Evolutionary conservation across 2,888 invertebrate species (phyloP), one percentile per base, ranked within the genome.

Genomic region (Allolobophora icterica): DNA sequence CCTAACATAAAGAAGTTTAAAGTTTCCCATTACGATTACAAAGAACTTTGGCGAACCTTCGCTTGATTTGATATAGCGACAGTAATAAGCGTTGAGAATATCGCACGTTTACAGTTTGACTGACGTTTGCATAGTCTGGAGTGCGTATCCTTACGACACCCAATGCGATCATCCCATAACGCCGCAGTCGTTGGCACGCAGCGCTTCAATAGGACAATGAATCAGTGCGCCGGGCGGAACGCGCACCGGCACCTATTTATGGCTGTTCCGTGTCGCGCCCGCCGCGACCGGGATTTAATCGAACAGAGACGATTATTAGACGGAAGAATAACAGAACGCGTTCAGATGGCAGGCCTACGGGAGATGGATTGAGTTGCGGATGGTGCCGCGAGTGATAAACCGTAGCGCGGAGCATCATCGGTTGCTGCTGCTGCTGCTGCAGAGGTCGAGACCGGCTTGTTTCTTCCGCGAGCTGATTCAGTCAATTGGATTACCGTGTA

Each of bases 211-310:
- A 71, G 71, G 71, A 71, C 71, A 71, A 71, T 71, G 71, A 71
- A 71, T 71, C 71, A 71, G 71, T 71, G 71, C 71, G 71, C n/a
- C n/a, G 71, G 71, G 71, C 30, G n/a, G 71, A 71, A 8, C 71
- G n/a, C 71, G 71, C 71, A 71, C 71, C 30, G n/a, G 71, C 71
- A 13, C 17, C 71, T 71, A 30, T 71, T 71, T 71, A 71, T 71
- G 71, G 71, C 30, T 71, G 71, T 71, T 71, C 71, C 71, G 71
- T 71, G 30, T 71, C 71, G 71, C 71, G 71, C 71, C 71, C 71
- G 71, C 71, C 71, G 71, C n/a, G 71, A n/a, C 71, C 71, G 71
- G 71, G 71, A 71, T 71, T 71, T 71, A 71, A 71, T 71, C 71
- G 71, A 71, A 71, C 71, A 71, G 71, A 13, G 71, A 6, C 8